Percentiles rank a stretch among this genome's conserved stretches.
These are phyloP conservation scores for Loxodonta africana DNA, from an alignment of 2,113 vertebrate genomes.

Conservation along the genomic window DNA sequence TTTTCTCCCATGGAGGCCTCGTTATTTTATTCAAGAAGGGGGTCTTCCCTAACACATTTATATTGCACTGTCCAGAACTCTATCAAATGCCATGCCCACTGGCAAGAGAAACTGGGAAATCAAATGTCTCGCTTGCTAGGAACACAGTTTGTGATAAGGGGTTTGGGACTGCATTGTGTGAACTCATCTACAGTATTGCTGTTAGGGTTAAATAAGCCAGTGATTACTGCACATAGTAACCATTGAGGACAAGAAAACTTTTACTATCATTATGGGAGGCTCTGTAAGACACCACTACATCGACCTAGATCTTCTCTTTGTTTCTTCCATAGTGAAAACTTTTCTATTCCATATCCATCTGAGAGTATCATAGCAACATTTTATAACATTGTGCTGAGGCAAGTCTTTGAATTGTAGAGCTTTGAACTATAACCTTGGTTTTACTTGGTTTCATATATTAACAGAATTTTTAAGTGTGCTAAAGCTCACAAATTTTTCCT, in stretches of 20 bases:
- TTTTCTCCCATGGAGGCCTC: background rate
- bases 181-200: background rate
- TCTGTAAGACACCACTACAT: background rate
- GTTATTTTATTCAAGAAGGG: background rate
- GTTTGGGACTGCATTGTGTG: background rate
- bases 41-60: background rate
- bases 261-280: background rate
- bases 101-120: background rate
- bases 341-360: background rate
- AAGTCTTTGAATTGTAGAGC: background rate
- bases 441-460: constrained; percentile 4
- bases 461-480: no score
- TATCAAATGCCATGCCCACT: background rate
- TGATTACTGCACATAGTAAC: background rate
- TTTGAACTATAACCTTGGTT: background rate
- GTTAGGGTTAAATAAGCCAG: background rate
- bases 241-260: background rate
- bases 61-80: background rate
- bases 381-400: background rate
- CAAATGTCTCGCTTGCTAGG: background rate
- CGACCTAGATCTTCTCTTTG: background rate
- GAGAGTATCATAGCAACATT: background rate
- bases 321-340: background rate
- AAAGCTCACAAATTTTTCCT: background rate
- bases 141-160: background rate